Evolutionary conservation across 2,113 vertebrate species (phyloP).

Genomic region (Nanorana parkeri): DNA sequence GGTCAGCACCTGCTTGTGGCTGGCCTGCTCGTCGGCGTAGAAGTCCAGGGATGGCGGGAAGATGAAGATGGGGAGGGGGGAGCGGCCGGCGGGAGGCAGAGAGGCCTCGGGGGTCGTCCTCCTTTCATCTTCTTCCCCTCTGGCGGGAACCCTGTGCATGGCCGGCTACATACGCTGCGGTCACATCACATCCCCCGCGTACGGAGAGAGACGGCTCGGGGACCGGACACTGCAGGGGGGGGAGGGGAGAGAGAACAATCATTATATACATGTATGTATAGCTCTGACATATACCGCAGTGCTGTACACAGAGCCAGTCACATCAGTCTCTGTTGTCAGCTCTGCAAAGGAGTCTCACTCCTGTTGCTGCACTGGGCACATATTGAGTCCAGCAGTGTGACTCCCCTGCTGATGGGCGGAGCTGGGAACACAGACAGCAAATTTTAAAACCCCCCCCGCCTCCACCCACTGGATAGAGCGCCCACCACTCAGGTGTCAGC

Average conservation of each 20-base stretch:
- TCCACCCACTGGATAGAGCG: too few relatives aligned
- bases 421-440: background rate
- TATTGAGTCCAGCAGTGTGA: background rate
- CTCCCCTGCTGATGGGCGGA: background rate
- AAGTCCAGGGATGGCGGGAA: constrained; percentile 71
- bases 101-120: constrained; percentile 23
- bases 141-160: constrained; percentile 59
- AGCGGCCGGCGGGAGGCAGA: background rate
- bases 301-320: too few relatives aligned
- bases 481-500: background rate
- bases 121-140: constrained; percentile 54
- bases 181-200: background rate
- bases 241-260: background rate
- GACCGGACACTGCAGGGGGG: background rate
- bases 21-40: constrained; percentile 65
- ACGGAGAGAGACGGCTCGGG: background rate
- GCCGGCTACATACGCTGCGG: background rate
- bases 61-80: constrained; percentile 62
- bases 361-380: background rate
- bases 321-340: too few relatives aligned
- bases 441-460: background rate
- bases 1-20: constrained; percentile 70
- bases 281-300: too few relatives aligned
- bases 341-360: too few relatives aligned
- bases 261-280: too few relatives aligned